Conservation (phyloP, 1,140 invertebrate species). For the Wasmannia auropunctata region DNA sequence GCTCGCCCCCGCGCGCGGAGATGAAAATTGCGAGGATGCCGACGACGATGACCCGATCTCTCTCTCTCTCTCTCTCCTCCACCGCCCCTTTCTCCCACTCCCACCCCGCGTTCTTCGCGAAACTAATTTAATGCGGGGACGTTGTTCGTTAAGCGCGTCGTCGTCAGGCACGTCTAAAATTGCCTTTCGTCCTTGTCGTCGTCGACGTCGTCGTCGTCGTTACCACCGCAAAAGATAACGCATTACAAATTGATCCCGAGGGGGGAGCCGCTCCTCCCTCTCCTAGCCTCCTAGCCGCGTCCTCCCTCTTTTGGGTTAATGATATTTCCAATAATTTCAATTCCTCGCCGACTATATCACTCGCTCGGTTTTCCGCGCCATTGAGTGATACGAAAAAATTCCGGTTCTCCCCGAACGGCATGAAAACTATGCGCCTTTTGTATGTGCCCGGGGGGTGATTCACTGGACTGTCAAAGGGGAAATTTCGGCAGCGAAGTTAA, state of each 20-base stretch:
- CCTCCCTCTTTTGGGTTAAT: slow-evolving; percentile 36
- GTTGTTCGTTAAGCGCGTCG: slow-evolving; percentile 62
- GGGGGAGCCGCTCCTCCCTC: neutral
- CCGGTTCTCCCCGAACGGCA: slow-evolving; percentile 26
- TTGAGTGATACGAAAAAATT: slow-evolving; percentile 68
- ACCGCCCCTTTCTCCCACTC: neutral
- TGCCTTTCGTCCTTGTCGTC: slow-evolving; percentile 20
- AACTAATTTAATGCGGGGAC: slow-evolving; percentile 47
- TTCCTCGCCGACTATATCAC: slow-evolving; percentile 61
- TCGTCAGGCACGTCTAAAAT: slow-evolving; percentile 42
- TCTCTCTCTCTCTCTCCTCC: neutral
- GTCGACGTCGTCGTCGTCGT: slow-evolving; percentile 7
- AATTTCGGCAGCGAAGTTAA: slow-evolving; percentile 32
- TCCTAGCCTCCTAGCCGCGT: neutral
- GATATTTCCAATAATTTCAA: slow-evolving; percentile 62
- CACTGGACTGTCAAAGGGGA: neutral
- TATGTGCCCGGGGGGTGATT: slow-evolving; percentile 15
- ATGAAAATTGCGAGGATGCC: slow-evolving; percentile 55
- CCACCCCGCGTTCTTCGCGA: slow-evolving; percentile 38
- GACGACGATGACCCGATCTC: slow-evolving; percentile 27
- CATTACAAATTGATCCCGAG: slow-evolving; percentile 59
- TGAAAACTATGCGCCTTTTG: slow-evolving; percentile 28
- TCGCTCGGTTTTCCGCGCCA: slow-evolving; percentile 56
- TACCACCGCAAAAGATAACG: slow-evolving; percentile 50
- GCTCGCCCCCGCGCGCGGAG: neutral